Percentiles rank a stretch among this genome's conserved stretches.
phyloP scores from a whole-genome alignment of 2,797 vertebrate genomes.

The Urocyon cinereoargenteus region DNA sequence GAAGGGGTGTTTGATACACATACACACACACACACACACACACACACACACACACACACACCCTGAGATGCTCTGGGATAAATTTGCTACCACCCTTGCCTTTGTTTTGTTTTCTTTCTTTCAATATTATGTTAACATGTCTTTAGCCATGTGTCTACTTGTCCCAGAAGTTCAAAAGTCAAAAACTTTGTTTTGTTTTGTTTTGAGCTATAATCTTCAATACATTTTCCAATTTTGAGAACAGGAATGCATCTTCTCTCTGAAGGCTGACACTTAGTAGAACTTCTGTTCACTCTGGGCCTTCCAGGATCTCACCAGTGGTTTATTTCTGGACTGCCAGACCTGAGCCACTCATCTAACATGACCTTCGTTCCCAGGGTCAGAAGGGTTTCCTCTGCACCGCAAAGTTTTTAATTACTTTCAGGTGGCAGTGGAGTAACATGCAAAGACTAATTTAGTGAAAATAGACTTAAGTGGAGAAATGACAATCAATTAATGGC shows the following conservation, averaged over 20 bases:
- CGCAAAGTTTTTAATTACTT: neutral
- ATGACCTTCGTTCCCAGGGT: neutral
- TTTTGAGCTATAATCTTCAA: neutral
- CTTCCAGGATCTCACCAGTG: neutral
- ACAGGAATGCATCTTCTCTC: neutral
- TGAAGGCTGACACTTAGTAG: neutral
- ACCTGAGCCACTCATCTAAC: fast-evolving
- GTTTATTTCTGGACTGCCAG: neutral
- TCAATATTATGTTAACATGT: neutral
- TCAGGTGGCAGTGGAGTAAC: no score
- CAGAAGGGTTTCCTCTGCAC: neutral
- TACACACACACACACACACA: neutral
- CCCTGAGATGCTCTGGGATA: neutral
- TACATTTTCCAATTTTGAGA: neutral
- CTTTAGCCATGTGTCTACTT: neutral
- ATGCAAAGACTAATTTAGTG: neutral
- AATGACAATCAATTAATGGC: neutral
- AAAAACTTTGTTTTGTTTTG: neutral
- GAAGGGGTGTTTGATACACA: neutral
- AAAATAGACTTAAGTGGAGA: neutral
- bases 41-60: neutral
- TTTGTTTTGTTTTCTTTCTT: neutral
- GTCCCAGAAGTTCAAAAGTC: neutral
- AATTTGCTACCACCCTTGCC: neutral
- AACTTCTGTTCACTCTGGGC: neutral